Base-by-base conservation (phyloP, 2,797 vertebrate species). In the Eulemur albifrons region DNA sequence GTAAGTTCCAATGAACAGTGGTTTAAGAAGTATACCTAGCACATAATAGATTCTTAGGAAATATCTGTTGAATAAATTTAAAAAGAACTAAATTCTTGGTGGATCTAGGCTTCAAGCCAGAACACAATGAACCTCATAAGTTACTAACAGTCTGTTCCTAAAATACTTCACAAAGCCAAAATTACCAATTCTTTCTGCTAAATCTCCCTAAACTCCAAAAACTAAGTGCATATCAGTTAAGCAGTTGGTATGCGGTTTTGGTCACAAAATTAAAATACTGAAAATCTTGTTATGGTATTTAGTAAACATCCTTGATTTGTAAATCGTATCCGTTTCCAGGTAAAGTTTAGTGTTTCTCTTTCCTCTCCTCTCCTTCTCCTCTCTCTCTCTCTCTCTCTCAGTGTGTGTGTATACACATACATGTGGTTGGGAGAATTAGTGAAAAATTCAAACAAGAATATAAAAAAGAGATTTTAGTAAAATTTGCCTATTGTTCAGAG, bases 181-280 rank as follows among this genome's bases (percentile, higher is more conserved):
- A 67, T 77, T 69, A 40, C 69, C 4, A 88, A 73, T 61, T 69
- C 6, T 50, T 79, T 72, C 84, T 70, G 35, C 43, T 82, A 91
- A 95, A 92, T 95, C 32, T 87, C 32, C n/a, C 45, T 82, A 59
- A 95, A 69, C 32, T 75, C 59, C 40, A 67, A 40, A 57, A 92
- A 73, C 5, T 52, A 63, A 94, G 32, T 86, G 20, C 40, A 1
- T 67, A 35, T 86, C 18, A 82, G 38, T 63, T 52, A 93, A 81
- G 48, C 17, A 72, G 12, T 69, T 85, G 70, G 27, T 73, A 90
- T 25, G 38, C 32, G 43, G 43, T 76, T 77, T 59, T 69, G 59
- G 43, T 69, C 32, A 85, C 43, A 85, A 59, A 70, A 70, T 35
- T 59, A 81, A 59, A 70, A 90, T 54, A 70, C 7, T 81, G 40